phyloP scores from a whole-genome alignment of 2,113 vertebrate genomes.

The Chionis minor region DNA sequence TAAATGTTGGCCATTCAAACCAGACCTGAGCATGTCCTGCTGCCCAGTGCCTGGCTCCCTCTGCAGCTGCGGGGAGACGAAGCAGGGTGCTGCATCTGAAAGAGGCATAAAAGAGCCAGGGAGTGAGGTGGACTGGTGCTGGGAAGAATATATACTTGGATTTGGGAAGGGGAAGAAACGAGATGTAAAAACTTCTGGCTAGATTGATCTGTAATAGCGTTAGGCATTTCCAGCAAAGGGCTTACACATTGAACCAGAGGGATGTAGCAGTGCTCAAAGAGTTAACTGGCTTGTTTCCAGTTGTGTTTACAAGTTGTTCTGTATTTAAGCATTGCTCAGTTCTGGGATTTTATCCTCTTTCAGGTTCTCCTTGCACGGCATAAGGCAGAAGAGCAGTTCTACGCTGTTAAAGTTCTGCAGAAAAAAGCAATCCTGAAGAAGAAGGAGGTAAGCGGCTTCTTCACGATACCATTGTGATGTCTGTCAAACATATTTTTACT shows the following conservation, averaged over 20 bases:
- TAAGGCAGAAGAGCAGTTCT: slow-evolving; percentile 92
- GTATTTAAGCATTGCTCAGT: neutral
- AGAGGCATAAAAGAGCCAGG: neutral
- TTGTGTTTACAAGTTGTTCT: neutral
- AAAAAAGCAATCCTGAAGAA: slow-evolving; percentile 99
- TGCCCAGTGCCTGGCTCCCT: neutral
- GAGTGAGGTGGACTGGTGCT: neutral
- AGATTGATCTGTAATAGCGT: neutral
- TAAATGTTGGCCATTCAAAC: neutral
- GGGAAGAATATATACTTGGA: neutral
- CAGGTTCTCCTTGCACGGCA: slow-evolving; percentile 93
- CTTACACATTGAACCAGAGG: neutral
- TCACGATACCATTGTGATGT: neutral
- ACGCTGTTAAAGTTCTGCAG: slow-evolving; percentile 96
- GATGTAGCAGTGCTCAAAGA: neutral
- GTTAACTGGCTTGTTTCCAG: neutral
- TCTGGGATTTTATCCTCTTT: slow-evolving; percentile 3
- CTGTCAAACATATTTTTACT: neutral
- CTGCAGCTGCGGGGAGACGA: neutral
- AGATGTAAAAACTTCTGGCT: neutral
- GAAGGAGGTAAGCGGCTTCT: slow-evolving; percentile 85
- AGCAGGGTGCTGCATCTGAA: neutral
- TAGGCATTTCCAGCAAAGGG: neutral
- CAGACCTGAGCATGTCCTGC: neutral
- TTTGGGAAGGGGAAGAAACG: neutral